Base-by-base conservation (phyloP, 2,113 vertebrate genomes). In the Coptodon rendalli region DNA sequence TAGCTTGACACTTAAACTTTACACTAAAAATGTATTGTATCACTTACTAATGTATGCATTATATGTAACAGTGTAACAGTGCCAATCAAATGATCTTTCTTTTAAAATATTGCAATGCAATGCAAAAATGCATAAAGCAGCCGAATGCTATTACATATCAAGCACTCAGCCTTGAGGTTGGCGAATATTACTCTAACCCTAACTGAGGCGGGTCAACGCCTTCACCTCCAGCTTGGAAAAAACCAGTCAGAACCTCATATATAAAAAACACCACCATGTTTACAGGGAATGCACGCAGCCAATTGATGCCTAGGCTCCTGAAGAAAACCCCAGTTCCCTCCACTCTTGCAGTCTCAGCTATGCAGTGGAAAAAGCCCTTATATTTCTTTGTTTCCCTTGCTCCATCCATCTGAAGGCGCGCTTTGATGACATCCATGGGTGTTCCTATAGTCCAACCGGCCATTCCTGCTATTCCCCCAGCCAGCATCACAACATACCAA, bases 401-500 rank as follows among this genome's bases (percentile, higher is more conserved):
- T 6, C 97, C 97, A 1, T 98, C 98, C 9, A 91, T 95, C 92
- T 99, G 98, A 91, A 99, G 94, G 7, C 98, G 97, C 0, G 98
- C 97, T 89, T 99, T 99, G 92, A 99, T 96, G 91, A 99, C 97
- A 3, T 99, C 98, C 98, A 99, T 97, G 48, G 98, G 98, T 1
- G 98, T 98, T 16, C 94, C 98, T 14, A 98, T 80, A 0, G 96
- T 95, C 98, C 98, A 99, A 48, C 96, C 97, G 79, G 97, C 91
- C 27, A 96, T 96, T 31, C 98, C 98, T 2, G 98, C 97, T 0
- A 96, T 86, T 12, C 98, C 98, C 0, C 98, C 98, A 0, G 98
- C 97, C 90, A 98, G 83, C 94, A 99, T 95, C 89, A 98, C 97
- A 0, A 92, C 94, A 0, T 91, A 43, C 82, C 97, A 96, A 81